Conservation (phyloP, 2,888 invertebrate genomes). For the Eupithecia pulchellata region DNA sequence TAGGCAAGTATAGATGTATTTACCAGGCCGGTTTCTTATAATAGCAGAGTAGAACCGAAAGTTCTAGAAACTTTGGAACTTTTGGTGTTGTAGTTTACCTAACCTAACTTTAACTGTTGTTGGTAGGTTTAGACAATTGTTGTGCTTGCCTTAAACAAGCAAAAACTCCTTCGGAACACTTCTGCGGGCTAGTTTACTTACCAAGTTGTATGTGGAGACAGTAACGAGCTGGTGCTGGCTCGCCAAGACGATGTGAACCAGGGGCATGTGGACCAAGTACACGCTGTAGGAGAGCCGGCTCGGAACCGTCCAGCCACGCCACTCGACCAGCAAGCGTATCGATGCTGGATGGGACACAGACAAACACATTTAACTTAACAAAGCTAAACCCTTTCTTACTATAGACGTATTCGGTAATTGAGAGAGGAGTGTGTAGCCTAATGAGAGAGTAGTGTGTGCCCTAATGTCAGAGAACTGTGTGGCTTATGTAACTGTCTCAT, state of each 20-base stretch:
- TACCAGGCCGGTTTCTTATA: no score
- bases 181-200: background rate
- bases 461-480: no score
- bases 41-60: no score
- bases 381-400: no score
- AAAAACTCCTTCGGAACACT: background rate
- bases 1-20: no score
- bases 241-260: slow-evolving; percentile 19
- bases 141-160: background rate
- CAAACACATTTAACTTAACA: background rate
- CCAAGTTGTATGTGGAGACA: slow-evolving; percentile 19
- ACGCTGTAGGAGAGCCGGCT: slow-evolving; percentile 36
- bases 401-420: background rate
- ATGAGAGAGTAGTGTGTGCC: background rate
- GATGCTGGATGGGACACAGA: slow-evolving; percentile 13
- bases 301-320: slow-evolving; percentile 26
- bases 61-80: no score
- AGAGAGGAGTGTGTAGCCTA: background rate
- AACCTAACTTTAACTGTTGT: no score
- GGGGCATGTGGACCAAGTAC: slow-evolving; percentile 30
- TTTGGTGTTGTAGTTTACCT: background rate
- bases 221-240: background rate
- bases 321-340: slow-evolving; percentile 17
- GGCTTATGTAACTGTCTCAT: background rate
- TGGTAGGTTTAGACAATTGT: background rate